Evolutionary conservation across 2,113 vertebrate species (phyloP), one percentile per base, ranked within the genome.

Genomic region (Lampris megalopsis): DNA sequence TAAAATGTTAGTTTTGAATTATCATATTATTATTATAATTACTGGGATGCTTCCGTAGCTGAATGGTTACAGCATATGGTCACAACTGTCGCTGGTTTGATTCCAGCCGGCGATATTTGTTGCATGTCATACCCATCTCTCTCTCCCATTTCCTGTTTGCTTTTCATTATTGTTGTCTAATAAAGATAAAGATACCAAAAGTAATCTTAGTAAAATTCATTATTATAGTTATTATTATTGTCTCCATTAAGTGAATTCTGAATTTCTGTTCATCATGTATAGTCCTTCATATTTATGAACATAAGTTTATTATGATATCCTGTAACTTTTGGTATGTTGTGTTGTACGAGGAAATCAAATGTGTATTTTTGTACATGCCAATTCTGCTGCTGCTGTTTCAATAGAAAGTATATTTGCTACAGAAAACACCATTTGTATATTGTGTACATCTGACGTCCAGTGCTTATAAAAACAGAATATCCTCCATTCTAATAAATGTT

Each of bases 321-420:
- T 79, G 50, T 84, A 73, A 91, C 94, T 93, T 24, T 92, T 84
- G 89, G 92, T 92, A 94, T 94, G 92, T 73, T 73, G 92, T 93
- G 93, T 93, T 94, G 94, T 95, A 93, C 90, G 91, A 94, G 83
- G 62, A 94, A 95, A 84, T 94, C 93, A 94, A 94, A 96, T 93
- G 94, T 96, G 95, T 98, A 97, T 97, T 97, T 97, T 98, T 98
- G 94, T 97, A 97, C 94, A 95, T 96, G 95, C 94, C 93, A 94
- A 95, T 96, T 88, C 88, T 94, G 94, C 95, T 97, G 95, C 96
- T 96, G 95, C 95, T 96, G 94, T 93, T 81, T 93, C 94, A 94
- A 95, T 94, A 92, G 83, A 86, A 86, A 88, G 79, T 91, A 82
- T 91, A 92, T 93, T 92, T 93, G 87, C 91, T 91, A 85, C 79